phyloP scores from a whole-genome alignment of 1,140 invertebrate species.

The Vanessa tameamea region DNA sequence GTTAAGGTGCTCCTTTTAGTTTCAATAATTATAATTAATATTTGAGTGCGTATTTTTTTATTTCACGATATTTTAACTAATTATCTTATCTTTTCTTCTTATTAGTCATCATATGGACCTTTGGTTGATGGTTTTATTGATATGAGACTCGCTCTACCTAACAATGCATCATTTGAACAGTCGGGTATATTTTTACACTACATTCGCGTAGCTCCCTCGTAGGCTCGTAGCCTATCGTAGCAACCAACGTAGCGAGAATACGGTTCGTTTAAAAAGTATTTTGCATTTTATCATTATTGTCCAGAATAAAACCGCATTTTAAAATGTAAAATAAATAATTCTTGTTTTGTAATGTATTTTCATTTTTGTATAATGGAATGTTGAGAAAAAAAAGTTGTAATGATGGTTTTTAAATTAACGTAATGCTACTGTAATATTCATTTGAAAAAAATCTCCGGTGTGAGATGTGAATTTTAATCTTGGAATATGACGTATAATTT shows the following conservation, averaged over 20 bases:
- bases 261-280: conserved; percentile 1
- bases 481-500: too few relatives aligned
- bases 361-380: not conserved
- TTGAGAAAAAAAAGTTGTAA: not conserved
- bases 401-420: not conserved
- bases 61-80: too few relatives aligned
- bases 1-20: too few relatives aligned
- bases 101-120: not conserved
- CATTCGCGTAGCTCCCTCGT: conserved; percentile 23
- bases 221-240: conserved; percentile 37
- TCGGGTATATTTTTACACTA: not conserved
- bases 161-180: conserved; percentile 36
- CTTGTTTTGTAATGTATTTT: not conserved
- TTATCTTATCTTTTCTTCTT: too few relatives aligned
- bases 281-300: conserved; percentile 5
- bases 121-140: not conserved
- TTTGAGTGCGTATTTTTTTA: too few relatives aligned
- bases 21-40: too few relatives aligned
- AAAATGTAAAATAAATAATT: conserved; percentile 10
- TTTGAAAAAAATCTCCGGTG: not conserved
- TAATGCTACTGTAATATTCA: not conserved
- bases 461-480: not conserved
- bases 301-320: not conserved
- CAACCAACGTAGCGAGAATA: conserved; percentile 25
- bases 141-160: not conserved